phyloP scores from a whole-genome alignment of 2,888 invertebrate species.

The Rhingia campestris region DNA sequence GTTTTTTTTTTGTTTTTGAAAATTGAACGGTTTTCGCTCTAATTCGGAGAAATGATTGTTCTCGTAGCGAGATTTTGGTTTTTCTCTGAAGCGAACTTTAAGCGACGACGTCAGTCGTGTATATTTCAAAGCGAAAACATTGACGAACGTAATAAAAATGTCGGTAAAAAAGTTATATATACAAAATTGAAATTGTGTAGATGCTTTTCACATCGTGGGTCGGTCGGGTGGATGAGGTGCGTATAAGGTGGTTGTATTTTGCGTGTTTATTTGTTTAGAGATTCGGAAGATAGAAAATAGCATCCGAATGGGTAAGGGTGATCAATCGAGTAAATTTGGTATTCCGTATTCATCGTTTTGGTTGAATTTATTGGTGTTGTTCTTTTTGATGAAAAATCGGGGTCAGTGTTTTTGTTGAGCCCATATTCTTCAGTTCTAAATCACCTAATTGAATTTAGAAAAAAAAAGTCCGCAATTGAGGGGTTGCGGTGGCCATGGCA shows the following conservation, averaged over 20 bases:
- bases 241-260: slow-evolving; percentile 3
- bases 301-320: not conserved
- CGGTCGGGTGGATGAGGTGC: not conserved
- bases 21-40: slow-evolving; percentile 38
- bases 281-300: not conserved
- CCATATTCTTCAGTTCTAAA: slow-evolving; percentile 20
- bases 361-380: slow-evolving; percentile 34
- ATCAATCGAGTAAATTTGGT: slow-evolving; percentile 13
- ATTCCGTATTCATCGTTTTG: slow-evolving; percentile 21
- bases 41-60: slow-evolving; percentile 28
- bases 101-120: slow-evolving; percentile 52
- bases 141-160: slow-evolving; percentile 38
- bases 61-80: slow-evolving; percentile 6
- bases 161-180: slow-evolving; percentile 41
- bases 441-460: slow-evolving; percentile 57
- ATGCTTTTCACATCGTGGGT: not conserved
- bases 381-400: slow-evolving; percentile 46
- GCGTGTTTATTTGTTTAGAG: not conserved
- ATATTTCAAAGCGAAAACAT: slow-evolving; percentile 26
- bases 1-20: slow-evolving; percentile 26
- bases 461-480: slow-evolving; percentile 11
- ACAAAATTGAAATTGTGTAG: slow-evolving; percentile 23
- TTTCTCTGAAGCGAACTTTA: slow-evolving; percentile 29
- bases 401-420: slow-evolving; percentile 61
- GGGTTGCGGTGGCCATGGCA: slow-evolving; percentile 17